phyloP scores from a whole-genome alignment of 2,113 vertebrate genomes.

The Chascanopsetta lugubris region DNA sequence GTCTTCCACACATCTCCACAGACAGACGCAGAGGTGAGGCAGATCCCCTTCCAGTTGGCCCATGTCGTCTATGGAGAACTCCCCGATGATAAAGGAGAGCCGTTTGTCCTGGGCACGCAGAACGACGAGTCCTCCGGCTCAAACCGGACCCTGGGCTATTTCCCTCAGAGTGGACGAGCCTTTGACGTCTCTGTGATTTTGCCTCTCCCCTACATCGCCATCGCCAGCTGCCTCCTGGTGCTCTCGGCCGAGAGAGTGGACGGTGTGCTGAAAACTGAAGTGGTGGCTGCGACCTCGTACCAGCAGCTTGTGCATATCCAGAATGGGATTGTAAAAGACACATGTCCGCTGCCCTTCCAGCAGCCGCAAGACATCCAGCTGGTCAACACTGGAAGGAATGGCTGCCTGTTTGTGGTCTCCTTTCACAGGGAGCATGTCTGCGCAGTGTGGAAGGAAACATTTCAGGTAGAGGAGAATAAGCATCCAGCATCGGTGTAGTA shows the following conservation, averaged over 20 bases:
- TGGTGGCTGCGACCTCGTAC: constrained; percentile 82
- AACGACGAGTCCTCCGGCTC: constrained; percentile 53
- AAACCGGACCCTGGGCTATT: constrained; percentile 78
- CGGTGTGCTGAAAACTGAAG: constrained; percentile 68
- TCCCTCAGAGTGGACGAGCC: constrained; percentile 74
- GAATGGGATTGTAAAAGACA: constrained; percentile 81
- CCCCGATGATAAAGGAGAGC: constrained; percentile 65
- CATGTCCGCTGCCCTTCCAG: constrained; percentile 87
- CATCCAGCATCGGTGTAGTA: too few species aligned
- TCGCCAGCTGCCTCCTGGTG: constrained; percentile 80
- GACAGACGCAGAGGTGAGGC: constrained; percentile 69
- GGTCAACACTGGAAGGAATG: constrained; percentile 75
- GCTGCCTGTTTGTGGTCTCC: constrained; percentile 80
- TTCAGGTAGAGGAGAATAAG: constrained; percentile 82
- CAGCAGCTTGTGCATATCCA: constrained; percentile 89
- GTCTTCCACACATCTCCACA: constrained; percentile 81
- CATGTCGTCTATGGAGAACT: constrained; percentile 84
- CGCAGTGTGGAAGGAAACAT: constrained; percentile 84
- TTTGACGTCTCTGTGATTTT: constrained; percentile 78
- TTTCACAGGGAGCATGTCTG: constrained; percentile 83
- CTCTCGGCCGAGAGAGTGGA: constrained; percentile 66
- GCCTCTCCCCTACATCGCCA: constrained; percentile 84
- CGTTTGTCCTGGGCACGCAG: constrained; percentile 81
- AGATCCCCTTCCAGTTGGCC: constrained; percentile 78
- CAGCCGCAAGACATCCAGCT: constrained; percentile 80